Percentiles rank a stretch among this genome's conserved stretches.
phyloP scores from a whole-genome alignment of 2,113 vertebrate genomes.

The Tenrec ecaudatus region DNA sequence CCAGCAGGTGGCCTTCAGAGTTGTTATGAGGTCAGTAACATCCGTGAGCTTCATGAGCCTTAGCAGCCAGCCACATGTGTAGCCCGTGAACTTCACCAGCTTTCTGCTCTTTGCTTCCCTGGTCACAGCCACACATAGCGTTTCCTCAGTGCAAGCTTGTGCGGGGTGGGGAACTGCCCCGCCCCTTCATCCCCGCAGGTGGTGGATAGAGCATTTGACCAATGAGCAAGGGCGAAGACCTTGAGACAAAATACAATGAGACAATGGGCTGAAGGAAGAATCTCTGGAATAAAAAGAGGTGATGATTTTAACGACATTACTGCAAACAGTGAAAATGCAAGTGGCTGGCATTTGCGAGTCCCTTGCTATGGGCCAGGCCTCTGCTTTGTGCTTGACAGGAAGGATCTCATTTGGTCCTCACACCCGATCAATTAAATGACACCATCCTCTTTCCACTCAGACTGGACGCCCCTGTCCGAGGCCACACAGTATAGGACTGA shows the following conservation, averaged over 20 bases:
- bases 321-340: not conserved
- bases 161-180: too few relatives aligned
- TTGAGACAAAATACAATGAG: not conserved
- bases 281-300: not conserved
- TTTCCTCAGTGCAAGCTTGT: not conserved
- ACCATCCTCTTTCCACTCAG: not conserved
- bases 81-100: not conserved
- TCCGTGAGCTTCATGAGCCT: not conserved
- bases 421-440: not conserved
- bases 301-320: not conserved
- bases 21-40: not conserved
- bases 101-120: not conserved
- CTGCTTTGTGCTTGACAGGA: not conserved
- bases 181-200: not conserved
- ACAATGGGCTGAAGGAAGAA: not conserved
- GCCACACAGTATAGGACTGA: not conserved
- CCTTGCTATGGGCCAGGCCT: not conserved
- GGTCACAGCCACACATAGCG: not conserved
- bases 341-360: not conserved
- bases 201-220: not conserved
- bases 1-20: not conserved
- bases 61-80: not conserved
- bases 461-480: not conserved
- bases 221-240: not conserved
- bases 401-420: constrained; percentile 8